Conservation (phyloP, 1,140 invertebrate genomes). For the Galendromus occidentalis region DNA sequence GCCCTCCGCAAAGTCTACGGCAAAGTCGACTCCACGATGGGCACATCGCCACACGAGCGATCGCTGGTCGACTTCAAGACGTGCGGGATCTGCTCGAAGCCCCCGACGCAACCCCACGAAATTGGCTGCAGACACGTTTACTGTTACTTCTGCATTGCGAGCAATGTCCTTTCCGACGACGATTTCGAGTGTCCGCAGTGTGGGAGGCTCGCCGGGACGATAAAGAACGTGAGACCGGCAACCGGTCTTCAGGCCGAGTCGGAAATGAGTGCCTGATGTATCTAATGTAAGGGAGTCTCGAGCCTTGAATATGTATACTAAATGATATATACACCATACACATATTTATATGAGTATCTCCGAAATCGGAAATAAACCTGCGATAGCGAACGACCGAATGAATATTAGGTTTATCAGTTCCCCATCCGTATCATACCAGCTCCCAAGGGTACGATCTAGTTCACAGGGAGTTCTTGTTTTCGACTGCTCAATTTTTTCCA, state of each 20-base stretch:
- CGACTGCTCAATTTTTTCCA: too few relatives aligned
- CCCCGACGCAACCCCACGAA: neutral
- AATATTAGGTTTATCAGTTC: too few relatives aligned
- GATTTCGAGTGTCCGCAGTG: conserved; percentile 7
- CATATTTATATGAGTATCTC: too few relatives aligned
- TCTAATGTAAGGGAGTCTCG: too few relatives aligned
- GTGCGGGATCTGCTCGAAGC: neutral
- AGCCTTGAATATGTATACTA: too few relatives aligned
- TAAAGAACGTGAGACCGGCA: neutral
- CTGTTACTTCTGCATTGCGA: neutral
- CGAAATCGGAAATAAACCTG: too few relatives aligned
- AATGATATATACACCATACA: too few relatives aligned
- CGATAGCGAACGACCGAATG: too few relatives aligned
- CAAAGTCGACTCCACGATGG: neutral
- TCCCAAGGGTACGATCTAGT: too few relatives aligned
- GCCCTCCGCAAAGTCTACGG: conserved; percentile 6
- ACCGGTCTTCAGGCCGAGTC: neutral
- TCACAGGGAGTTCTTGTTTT: too few relatives aligned
- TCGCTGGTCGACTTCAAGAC: neutral
- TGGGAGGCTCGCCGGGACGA: neutral
- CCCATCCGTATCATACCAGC: too few relatives aligned
- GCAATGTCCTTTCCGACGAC: neutral
- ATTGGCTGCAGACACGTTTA: conserved; percentile 8
- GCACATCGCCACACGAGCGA: neutral
- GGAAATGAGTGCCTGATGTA: too few relatives aligned